Evolutionary conservation across 2,113 vertebrate species (phyloP), one percentile per base, ranked within the genome.

Genomic region (Pseudorasbora parva): DNA sequence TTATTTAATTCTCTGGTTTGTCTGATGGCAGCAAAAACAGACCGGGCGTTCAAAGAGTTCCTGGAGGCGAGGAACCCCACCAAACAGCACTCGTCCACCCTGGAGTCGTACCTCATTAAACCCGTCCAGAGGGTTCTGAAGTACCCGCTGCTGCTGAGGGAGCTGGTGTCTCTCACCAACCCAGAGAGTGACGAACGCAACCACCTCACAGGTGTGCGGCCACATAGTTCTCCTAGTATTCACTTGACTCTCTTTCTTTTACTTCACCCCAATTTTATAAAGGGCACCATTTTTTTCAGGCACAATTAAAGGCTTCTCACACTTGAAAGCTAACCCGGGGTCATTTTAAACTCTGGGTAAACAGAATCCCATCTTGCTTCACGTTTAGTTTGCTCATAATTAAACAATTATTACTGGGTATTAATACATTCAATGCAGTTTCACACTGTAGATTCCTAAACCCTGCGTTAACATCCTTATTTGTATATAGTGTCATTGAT

Each of bases 41-140:
- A 99, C 30, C 87, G 89, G 69, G 95, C 96, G 41, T 99, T 99
- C 88, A 98, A 96, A 89, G 93, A 94, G 30, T 99, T 99, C 87
- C 92, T 99, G 91, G 97, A 97, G 1, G 91, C 95, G 9, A 95
- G 94, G 81, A 99, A 99, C 84, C 97, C 97, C 10, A 97, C 96
- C 78, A 97, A 98, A 88, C 98, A 99, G 92, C 98, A 99, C 82
- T 97, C 97, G 0, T 96, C 96, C 15, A 97, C 97, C 0, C 91
- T 99, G 91, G 97, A 99, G 93, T 99, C 98, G 0, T 99, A 96
- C 91, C 96, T 99, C 88, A 99, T 99, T 90, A 99, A 99, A 92
- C 98, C 98, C 0, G 96, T 99, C 1, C 98, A 99, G 93, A 94
- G 98, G 21, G 97, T 99, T 87, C 94, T 99, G 85, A 98, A 97